Conservation (phyloP, 2,888 invertebrate genomes). For the Chalcosyrphus nemorum region DNA sequence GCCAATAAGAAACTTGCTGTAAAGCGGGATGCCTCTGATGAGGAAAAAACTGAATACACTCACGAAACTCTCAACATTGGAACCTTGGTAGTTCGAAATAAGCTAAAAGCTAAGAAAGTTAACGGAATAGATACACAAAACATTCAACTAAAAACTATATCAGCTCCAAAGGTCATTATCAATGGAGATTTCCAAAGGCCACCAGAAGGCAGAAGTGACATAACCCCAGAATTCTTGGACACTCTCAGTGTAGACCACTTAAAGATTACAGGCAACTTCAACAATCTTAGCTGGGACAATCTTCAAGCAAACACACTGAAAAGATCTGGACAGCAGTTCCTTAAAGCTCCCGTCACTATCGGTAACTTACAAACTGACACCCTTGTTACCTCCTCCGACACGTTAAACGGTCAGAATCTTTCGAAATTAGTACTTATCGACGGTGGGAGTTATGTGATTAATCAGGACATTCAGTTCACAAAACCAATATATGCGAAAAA, state of each 20-base stretch:
- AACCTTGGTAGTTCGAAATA: conserved; percentile 76
- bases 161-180: conserved; percentile 76
- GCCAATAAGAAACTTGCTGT: conserved; percentile 43
- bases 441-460: conserved; percentile 81
- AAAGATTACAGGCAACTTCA: conserved; percentile 82
- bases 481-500: conserved; percentile 80
- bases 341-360: conserved; percentile 78
- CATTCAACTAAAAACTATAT: conserved; percentile 77
- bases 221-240: conserved; percentile 57
- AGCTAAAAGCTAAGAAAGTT: conserved; percentile 75
- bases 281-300: conserved; percentile 82
- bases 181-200: conserved; percentile 68
- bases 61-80: conserved; percentile 77
- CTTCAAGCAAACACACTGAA: conserved; percentile 83
- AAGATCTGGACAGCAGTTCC: conserved; percentile 82
- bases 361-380: conserved; percentile 77
- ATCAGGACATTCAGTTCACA: conserved; percentile 82
- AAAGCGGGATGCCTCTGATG: conserved; percentile 60
- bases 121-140: conserved; percentile 75
- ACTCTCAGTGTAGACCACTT: conserved; percentile 81
- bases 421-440: conserved; percentile 80
- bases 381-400: conserved; percentile 75
- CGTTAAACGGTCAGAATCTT: conserved; percentile 76
- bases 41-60: conserved; percentile 65
- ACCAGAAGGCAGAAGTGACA: conserved; percentile 36